These are phyloP conservation scores for Alouatta palliata DNA, from an alignment of 2,113 vertebrate genomes.

Conservation along the genomic window DNA sequence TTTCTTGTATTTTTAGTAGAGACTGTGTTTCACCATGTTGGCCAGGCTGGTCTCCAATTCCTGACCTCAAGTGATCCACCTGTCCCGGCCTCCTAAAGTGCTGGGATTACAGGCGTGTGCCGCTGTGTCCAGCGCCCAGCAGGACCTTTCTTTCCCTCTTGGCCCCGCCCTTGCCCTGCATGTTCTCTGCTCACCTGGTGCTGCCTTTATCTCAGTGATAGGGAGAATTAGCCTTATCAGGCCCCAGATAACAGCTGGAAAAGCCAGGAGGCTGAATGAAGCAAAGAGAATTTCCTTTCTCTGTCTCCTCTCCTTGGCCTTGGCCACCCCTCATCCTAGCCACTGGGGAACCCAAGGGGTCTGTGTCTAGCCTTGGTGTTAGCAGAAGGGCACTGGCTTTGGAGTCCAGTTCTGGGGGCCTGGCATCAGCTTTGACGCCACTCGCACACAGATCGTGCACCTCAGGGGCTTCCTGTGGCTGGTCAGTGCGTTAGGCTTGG, in stretches of 20 bases:
- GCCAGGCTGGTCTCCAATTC: too few relatives aligned
- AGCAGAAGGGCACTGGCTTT: background rate
- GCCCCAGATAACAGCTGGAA: constrained; percentile 28
- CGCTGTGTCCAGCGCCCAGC: too few relatives aligned
- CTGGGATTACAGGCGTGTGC: too few relatives aligned
- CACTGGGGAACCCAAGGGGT: background rate
- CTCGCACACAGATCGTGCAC: too few relatives aligned
- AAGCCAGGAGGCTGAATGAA: background rate
- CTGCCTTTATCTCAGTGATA: constrained; percentile 5
- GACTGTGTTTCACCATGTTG: too few relatives aligned
- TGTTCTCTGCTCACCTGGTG: background rate
- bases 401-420: background rate
- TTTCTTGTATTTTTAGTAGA: too few relatives aligned
- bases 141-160: background rate
- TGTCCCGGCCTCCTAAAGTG: too few relatives aligned
- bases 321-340: background rate
- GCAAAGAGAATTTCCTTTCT: background rate
- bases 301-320: background rate
- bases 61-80: too few relatives aligned
- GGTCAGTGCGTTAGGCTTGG: background rate
- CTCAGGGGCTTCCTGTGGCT: accelerated
- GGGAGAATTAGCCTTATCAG: constrained; percentile 59
- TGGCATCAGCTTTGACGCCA: accelerated
- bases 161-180: background rate
- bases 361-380: background rate